Evolutionary conservation across 2,113 vertebrate species (phyloP), one percentile per base, ranked within the genome.

Genomic region (Pomatostomus ruficeps): DNA sequence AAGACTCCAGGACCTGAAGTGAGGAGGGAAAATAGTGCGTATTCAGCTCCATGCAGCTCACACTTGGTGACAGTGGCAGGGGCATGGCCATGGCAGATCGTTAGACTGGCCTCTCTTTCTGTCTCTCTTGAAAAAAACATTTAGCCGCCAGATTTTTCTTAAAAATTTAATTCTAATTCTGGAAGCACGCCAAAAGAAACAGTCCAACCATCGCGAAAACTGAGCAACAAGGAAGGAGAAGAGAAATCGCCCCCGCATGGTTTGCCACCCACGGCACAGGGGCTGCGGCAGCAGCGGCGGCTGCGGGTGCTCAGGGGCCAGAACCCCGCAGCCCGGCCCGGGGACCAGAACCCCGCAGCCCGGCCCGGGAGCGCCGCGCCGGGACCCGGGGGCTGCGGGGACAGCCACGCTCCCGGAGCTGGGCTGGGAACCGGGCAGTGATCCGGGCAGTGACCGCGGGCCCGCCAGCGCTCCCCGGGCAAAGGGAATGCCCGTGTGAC

Each of bases 181-280:
- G 80, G 42, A 18, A 52, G 35, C 11, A 8, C 0, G 14, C 12
- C 62, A 38, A 11, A 21, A 35, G 4, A 31, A 36, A 23, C 5
- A 31, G 14, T 18, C 9, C 12, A 33, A 4, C 45, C 38, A 29
- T 2, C 6, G 11, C 59, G 35, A 73, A 8, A 55, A 54, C 5
- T 7, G 38, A 8, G 38, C 5, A 57, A 24, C 14, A 11, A 8
- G 29, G 2, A 18, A 18, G 5, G 7, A 24, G 10, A 6, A 10
- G 17, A 14, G 25, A 1, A n/a, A 24, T 0, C 28, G 29, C 28
- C 68, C 5, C 5, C 11, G 13, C n/a, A 1, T 1, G 72, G 42
- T 19, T 11, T 4, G 46, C 28, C 36, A 51, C 58, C 43, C 62
- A 7, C 35, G 51, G 57, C 38, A 23, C 6, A 11, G 10, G 33